Evolutionary conservation across 2,113 vertebrate genomes (phyloP).

Genomic region (Macrotis lagotis): DNA sequence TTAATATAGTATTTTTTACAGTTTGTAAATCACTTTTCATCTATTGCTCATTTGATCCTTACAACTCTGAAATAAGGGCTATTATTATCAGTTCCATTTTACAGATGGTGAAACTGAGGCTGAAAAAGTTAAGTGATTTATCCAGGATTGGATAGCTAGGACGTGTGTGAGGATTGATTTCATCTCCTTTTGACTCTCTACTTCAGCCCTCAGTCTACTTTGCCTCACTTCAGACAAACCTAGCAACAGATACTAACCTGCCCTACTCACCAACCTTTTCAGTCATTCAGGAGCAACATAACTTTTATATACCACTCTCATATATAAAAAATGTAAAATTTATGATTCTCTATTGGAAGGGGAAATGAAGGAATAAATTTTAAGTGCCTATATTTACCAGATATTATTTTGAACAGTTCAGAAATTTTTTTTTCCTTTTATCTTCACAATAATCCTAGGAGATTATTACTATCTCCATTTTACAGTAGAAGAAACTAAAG

Average conservation of each 20-base stretch:
- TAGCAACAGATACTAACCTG: not conserved
- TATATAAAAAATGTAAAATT: not conserved
- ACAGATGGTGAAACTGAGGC: not conserved
- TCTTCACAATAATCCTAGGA: not conserved
- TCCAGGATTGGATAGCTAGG: not conserved
- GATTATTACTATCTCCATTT: not conserved
- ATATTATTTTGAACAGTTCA: not conserved
- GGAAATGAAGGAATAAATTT: not conserved
- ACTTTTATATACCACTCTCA: not conserved
- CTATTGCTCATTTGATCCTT: not conserved
- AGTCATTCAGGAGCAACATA: not conserved
- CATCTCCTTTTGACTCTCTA: not conserved
- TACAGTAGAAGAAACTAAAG: not conserved
- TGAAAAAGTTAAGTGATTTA: not conserved
- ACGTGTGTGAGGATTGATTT: not conserved
- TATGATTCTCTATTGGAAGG: too few species aligned
- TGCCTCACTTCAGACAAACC: too few species aligned
- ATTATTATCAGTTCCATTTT: not conserved
- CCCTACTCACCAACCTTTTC: not conserved
- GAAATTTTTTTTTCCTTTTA: not conserved
- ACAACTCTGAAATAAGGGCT: not conserved
- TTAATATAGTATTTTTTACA: not conserved
- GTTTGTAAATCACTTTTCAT: not conserved
- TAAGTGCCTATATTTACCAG: not conserved
- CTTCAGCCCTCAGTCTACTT: not conserved